These are phyloP conservation scores for Ciona savignyi DNA, from an alignment of 23 tunicate species.

Conservation along the genomic window DNA sequence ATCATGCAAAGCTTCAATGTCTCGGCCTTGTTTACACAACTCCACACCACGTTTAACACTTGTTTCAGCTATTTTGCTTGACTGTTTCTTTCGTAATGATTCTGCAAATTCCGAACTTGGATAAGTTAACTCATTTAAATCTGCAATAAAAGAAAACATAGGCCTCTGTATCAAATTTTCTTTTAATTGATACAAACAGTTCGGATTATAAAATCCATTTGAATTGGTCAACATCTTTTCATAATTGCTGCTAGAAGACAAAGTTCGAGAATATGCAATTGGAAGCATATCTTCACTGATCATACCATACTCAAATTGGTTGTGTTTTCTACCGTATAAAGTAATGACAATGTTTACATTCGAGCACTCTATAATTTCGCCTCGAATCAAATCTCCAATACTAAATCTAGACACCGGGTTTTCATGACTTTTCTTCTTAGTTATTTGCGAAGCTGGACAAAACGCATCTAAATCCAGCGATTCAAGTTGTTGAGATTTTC, in stretches of 20 bases:
- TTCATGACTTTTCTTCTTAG: constrained; percentile 43
- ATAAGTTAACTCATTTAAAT: constrained; percentile 10
- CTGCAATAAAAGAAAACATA: constrained; percentile 27
- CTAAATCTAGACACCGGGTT: constrained; percentile 45
- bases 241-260: constrained; percentile 12
- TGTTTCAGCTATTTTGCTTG: constrained; percentile 48
- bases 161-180: constrained; percentile 8
- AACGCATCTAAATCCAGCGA: constrained; percentile 26
- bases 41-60: constrained; percentile 74
- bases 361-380: constrained; percentile 3
- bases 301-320: constrained; percentile 19
- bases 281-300: constrained; percentile 71
- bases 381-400: constrained; percentile 43
- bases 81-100: constrained; percentile 53
- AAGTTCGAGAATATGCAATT: constrained; percentile 36
- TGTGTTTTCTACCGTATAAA: neutral
- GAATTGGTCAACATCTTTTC: constrained; percentile 33
- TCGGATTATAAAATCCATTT: constrained; percentile 80
- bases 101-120: constrained; percentile 49
- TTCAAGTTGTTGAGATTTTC: constrained; percentile 58
- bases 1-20: constrained; percentile 73
- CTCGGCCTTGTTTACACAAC: constrained; percentile 37
- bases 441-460: constrained; percentile 58
- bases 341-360: neutral
- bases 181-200: constrained; percentile 31